phyloP scores from a whole-genome alignment of 2,888 invertebrate genomes.

The Meganola albula region DNA sequence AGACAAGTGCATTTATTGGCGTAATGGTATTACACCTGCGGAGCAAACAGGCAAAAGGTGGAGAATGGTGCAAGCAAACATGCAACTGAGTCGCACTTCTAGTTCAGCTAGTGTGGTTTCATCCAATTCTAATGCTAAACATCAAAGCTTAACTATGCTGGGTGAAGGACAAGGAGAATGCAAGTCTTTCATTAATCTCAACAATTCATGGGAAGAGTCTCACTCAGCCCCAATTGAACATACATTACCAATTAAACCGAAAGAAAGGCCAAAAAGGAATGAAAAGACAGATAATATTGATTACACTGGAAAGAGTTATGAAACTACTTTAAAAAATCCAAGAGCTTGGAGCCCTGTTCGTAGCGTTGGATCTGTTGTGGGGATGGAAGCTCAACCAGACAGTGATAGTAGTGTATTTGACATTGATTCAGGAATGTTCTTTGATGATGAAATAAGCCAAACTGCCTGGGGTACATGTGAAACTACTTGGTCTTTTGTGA shows the following conservation, averaged over 20 bases:
- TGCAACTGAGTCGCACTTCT: constrained; percentile 89
- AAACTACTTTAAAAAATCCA: constrained; percentile 86
- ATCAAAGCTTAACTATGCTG: constrained; percentile 81
- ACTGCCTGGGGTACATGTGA: constrained; percentile 89
- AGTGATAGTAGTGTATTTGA: constrained; percentile 89
- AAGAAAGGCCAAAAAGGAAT: constrained; percentile 54
- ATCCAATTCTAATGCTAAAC: constrained; percentile 79
- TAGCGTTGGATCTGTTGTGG: constrained; percentile 89
- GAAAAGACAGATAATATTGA: constrained; percentile 65
- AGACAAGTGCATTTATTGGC: constrained; percentile 88
- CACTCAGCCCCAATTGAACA: constrained; percentile 86
- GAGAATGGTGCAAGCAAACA: constrained; percentile 87
- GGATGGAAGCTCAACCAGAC: constrained; percentile 91
- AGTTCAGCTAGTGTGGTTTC: constrained; percentile 86
- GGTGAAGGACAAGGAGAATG: constrained; percentile 58
- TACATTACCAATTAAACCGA: constrained; percentile 78
- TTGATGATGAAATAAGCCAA: constrained; percentile 86
- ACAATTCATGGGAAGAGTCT: constrained; percentile 83
- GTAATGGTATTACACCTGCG: constrained; percentile 84
- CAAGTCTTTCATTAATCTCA: constrained; percentile 73
- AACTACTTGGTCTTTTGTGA: constrained; percentile 88
- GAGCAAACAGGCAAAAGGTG: constrained; percentile 93
- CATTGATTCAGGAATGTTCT: constrained; percentile 88
- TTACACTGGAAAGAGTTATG: constrained; percentile 81
- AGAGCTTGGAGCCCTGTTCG: constrained; percentile 93